phyloP scores from a whole-genome alignment of 2,113 vertebrate genomes.

The Oenanthe oenanthe region DNA sequence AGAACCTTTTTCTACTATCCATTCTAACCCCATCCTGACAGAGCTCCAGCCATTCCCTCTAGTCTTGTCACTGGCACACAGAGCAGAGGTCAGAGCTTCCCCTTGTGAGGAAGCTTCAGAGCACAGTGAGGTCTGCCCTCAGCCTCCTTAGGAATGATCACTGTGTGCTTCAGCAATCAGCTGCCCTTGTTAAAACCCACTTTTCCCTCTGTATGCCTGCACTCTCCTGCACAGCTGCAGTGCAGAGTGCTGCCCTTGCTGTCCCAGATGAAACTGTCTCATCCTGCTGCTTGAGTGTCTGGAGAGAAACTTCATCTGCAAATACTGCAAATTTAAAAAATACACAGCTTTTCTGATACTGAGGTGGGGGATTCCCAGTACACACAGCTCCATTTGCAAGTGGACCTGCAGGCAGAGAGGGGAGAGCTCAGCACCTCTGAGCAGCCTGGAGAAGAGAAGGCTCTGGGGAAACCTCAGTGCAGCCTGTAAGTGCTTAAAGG shows the following conservation, averaged over 20 bases:
- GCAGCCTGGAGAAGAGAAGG: neutral
- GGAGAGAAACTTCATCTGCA: conserved; percentile 80
- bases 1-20: neutral
- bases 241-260: neutral
- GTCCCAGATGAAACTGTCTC: conserved; percentile 70
- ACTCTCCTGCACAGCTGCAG: rapidly evolving
- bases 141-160: neutral
- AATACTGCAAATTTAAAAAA: conserved; percentile 70
- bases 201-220: neutral
- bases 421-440: neutral
- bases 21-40: neutral
- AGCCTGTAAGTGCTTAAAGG: neutral
- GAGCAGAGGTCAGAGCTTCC: neutral
- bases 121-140: neutral
- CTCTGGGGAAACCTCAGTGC: neutral
- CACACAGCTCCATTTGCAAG: neutral
- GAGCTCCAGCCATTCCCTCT: neutral
- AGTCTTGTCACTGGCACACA: neutral
- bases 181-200: rapidly evolving
- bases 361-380: conserved; percentile 62
- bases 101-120: neutral
- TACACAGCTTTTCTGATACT: conserved; percentile 55
- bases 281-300: conserved; percentile 15
- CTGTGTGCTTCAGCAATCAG: neutral
- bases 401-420: neutral